Evolutionary conservation across 2,113 vertebrate genomes (phyloP), one percentile per base, ranked within the genome.

Genomic region (Dermatemys mawii): DNA sequence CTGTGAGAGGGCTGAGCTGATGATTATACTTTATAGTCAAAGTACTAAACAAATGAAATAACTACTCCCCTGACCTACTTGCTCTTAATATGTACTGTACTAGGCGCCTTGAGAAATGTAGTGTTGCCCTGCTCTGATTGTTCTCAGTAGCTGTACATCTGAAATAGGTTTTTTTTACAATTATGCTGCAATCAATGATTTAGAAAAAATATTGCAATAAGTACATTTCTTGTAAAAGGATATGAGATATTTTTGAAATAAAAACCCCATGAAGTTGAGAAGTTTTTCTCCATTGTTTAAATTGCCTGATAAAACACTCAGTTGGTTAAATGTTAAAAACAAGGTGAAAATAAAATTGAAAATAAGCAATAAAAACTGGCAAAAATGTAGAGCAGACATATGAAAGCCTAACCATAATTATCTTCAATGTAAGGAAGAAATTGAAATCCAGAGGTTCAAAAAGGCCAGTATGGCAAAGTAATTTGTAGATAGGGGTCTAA

Each of bases 321-420:
- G 90, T 67, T 94, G 16, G 57, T 80, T 83, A 92, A 87, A 80
- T 50, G 27, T 57, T 76, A 89, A 91, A 41, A 78, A 80, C 49
- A 2, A 76, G 13, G 19, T 5, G 51, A 2, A 17, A 88, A 92
- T 63, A 57, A 84, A 83, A 82, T 12, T 44, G 11, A 21, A 93
- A 87, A 89, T 24, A 82, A 73, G n/a, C n/a, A 73, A 60, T 16
- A 87, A 84, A 21, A 24, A 67, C 41, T 67, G 4, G 11, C 21
- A 4, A 6, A 38, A 14, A 88, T 76, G 46, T 50, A 81, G 51
- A 54, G 3, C 44, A 29, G 10, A 4, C 19, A 6, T 1, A 78
- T 57, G 27, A 81, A 81, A 16, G 78, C 79, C 67, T 48, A 84
- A 82, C 81, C 38, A 6, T 9, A 44, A 84, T 13, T 78, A 78